phyloP scores from a whole-genome alignment of 2,888 invertebrate species.

The Odiellus spinosus region DNA sequence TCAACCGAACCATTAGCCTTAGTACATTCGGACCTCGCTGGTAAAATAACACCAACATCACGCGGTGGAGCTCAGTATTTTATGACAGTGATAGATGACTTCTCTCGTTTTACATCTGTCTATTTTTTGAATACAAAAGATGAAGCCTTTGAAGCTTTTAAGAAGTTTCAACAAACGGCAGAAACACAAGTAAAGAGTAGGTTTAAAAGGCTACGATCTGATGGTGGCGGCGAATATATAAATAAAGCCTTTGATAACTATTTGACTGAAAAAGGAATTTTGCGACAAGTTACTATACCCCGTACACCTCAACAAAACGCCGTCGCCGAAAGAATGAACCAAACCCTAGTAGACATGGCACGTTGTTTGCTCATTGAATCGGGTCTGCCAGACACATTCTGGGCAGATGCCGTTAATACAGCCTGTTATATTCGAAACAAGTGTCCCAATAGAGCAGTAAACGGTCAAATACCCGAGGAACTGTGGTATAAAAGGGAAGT shows the following conservation, averaged over 20 bases:
- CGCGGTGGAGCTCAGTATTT: conserved; percentile 2
- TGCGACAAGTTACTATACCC: background rate
- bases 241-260: background rate
- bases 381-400: background rate
- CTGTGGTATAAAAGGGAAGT: background rate
- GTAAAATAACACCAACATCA: no score
- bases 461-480: conserved; percentile 4
- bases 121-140: conserved; percentile 2
- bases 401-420: conserved; percentile 1
- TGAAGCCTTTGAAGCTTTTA: conserved; percentile 3
- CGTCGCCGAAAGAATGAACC: background rate
- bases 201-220: background rate
- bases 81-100: conserved; percentile 3
- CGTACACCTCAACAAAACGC: conserved; percentile 3
- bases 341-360: background rate
- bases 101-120: background rate
- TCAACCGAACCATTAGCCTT: no score
- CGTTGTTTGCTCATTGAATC: conserved; percentile 2
- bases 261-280: background rate
- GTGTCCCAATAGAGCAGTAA: background rate
- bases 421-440: conserved; percentile 4
- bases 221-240: background rate
- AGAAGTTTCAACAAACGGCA: background rate
- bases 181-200: background rate
- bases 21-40: no score